Evolutionary conservation across 2,113 vertebrate species (phyloP).

Genomic region (Macaca nemestrina): DNA sequence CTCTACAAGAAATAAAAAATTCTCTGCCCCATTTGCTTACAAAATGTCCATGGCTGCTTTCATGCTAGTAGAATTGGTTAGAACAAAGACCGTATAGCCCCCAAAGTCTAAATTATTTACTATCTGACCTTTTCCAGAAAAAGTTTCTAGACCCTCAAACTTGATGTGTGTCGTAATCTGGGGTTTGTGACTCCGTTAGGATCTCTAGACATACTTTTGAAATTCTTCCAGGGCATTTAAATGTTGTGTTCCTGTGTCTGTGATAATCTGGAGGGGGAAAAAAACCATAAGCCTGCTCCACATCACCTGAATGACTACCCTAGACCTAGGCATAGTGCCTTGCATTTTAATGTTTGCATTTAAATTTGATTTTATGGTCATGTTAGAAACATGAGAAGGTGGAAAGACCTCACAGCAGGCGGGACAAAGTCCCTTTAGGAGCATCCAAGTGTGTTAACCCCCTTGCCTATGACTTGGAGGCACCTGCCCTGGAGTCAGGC

Average conservation of each 20-base stretch:
- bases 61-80: neutral
- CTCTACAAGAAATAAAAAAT: too few relatives aligned
- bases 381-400: slow-evolving; percentile 6
- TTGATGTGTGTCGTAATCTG: neutral
- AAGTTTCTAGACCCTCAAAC: neutral
- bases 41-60: neutral
- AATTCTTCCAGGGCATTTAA: neutral
- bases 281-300: neutral
- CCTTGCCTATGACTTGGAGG: neutral
- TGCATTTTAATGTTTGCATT: neutral
- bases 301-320: neutral
- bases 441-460: neutral
- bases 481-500: neutral
- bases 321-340: neutral
- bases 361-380: neutral
- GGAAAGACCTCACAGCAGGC: neutral
- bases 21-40: neutral
- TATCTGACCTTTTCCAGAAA: neutral
- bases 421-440: neutral
- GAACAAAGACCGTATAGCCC: neutral
- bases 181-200: neutral
- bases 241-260: neutral
- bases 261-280: neutral
- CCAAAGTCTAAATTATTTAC: neutral
- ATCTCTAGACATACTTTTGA: neutral